Conservation (phyloP, 1,140 invertebrate species). For the Sycophaga agraensis region DNA sequence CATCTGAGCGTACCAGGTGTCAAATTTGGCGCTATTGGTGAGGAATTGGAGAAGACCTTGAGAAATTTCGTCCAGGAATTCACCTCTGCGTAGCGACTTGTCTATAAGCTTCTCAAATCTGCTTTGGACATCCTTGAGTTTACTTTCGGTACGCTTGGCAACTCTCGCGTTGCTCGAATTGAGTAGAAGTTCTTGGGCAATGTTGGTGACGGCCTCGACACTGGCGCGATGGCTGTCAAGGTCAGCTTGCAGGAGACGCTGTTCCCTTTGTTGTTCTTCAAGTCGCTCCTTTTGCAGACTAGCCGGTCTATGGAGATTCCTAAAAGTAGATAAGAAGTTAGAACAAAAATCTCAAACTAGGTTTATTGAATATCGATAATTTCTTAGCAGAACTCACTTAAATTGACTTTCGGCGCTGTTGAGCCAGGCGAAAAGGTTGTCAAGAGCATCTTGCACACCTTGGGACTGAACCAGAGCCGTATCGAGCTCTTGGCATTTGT, state of each 20-base stretch:
- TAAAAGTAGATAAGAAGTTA: conserved; percentile 37
- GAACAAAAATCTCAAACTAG: too few species aligned
- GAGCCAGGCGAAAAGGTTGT: conserved; percentile 82
- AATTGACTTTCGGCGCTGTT: conserved; percentile 80
- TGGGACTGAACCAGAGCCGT: conserved; percentile 89
- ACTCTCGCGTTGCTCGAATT: conserved; percentile 82
- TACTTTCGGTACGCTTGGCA: conserved; percentile 86
- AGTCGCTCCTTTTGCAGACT: conserved; percentile 86
- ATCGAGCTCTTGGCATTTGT: conserved; percentile 83
- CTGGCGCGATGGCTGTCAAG: conserved; percentile 82
- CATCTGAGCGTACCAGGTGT: conserved; percentile 71
- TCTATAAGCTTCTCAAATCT: conserved; percentile 85
- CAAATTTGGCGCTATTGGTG: conserved; percentile 68
- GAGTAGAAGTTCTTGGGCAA: conserved; percentile 76
- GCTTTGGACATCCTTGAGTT: conserved; percentile 79
- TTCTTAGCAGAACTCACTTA: conserved; percentile 60
- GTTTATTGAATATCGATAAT: too few species aligned
- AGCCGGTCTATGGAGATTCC: conserved; percentile 75
- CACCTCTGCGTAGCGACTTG: conserved; percentile 73
- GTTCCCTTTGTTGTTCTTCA: conserved; percentile 85
- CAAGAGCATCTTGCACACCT: conserved; percentile 90
- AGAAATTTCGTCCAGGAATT: conserved; percentile 81
- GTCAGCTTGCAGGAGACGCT: conserved; percentile 78
- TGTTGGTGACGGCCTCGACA: conserved; percentile 77
- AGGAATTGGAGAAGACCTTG: conserved; percentile 71